Evolutionary conservation across 2,797 vertebrate genomes (phyloP).

Genomic region (Perodicticus potto): DNA sequence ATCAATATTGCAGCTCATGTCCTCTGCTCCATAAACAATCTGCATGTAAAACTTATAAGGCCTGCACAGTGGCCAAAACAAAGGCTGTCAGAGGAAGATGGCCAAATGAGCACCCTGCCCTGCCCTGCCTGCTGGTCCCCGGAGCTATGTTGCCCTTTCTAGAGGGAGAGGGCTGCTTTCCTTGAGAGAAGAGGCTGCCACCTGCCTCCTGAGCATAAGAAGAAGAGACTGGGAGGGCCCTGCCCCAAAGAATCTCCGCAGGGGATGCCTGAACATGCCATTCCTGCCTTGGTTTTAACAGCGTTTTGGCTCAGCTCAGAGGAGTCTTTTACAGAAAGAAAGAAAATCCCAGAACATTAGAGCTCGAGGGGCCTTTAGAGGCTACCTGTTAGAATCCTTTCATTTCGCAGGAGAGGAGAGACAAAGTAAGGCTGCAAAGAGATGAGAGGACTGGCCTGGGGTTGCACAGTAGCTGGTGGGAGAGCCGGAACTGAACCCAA

Average conservation of each 20-base stretch:
- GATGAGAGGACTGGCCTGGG: not conserved
- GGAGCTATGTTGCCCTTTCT: not conserved
- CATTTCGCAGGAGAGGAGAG: not conserved
- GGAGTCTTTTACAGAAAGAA: not conserved
- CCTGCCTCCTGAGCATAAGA: not conserved
- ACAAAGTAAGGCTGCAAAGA: not conserved
- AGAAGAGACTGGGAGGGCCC: accelerated
- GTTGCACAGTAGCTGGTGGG: accelerated
- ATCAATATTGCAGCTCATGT: accelerated
- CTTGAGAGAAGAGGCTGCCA: not conserved
- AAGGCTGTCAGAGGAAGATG: not conserved
- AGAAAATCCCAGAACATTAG: not conserved
- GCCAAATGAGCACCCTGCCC: not conserved
- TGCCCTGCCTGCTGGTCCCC: accelerated
- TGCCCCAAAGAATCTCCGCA: not conserved
- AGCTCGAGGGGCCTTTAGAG: not conserved
- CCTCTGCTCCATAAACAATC: not conserved
- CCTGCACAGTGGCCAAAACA: not conserved
- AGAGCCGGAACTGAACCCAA: not conserved
- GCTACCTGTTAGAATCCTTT: not conserved
- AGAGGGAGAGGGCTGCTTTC: not conserved
- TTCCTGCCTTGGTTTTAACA: not conserved
- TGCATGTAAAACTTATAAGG: not conserved
- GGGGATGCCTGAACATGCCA: not conserved
- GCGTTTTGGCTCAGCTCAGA: not conserved